Conservation (phyloP, 2,888 invertebrate genomes). For the Dermolepida albohirtum region DNA sequence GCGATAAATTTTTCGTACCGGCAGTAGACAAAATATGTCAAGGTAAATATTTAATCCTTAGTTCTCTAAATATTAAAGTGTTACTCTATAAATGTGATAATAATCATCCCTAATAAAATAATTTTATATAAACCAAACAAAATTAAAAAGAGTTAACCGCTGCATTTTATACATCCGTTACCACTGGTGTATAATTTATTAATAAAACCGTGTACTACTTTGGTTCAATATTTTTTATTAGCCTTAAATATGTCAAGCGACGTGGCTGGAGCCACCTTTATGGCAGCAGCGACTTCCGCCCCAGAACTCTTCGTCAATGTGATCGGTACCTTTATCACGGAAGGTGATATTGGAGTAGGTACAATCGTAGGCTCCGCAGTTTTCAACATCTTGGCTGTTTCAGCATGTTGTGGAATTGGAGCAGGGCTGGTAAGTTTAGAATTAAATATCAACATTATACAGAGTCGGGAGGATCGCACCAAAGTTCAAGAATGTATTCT, state of each 20-base stretch:
- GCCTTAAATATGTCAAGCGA: conserved; percentile 79
- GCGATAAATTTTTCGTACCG: conserved; percentile 95
- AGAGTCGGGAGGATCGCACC: too few relatives aligned
- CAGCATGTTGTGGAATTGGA: conserved; percentile 79
- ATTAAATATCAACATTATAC: too few relatives aligned
- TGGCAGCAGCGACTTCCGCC: conserved; percentile 91
- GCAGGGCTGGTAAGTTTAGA: conserved; percentile 68
- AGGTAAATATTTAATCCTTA: conserved; percentile 70
- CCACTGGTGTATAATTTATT: neutral
- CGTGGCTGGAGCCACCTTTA: conserved; percentile 91
- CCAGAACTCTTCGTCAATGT: conserved; percentile 90
- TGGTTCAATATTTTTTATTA: conserved; percentile 57
- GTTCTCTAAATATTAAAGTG: neutral
- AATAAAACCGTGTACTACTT: neutral
- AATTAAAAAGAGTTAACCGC: neutral
- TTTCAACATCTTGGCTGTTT: conserved; percentile 83
- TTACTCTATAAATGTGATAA: too few relatives aligned
- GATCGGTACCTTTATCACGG: conserved; percentile 84
- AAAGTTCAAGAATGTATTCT: too few relatives aligned
- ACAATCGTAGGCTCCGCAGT: conserved; percentile 85
- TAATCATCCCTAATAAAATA: too few relatives aligned
- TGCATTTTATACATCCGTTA: too few relatives aligned
- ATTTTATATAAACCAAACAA: too few relatives aligned
- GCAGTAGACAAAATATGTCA: conserved; percentile 91
- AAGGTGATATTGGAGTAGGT: conserved; percentile 83